Base-by-base conservation (phyloP, 1,140 invertebrate species). In the Cydia pomonella region DNA sequence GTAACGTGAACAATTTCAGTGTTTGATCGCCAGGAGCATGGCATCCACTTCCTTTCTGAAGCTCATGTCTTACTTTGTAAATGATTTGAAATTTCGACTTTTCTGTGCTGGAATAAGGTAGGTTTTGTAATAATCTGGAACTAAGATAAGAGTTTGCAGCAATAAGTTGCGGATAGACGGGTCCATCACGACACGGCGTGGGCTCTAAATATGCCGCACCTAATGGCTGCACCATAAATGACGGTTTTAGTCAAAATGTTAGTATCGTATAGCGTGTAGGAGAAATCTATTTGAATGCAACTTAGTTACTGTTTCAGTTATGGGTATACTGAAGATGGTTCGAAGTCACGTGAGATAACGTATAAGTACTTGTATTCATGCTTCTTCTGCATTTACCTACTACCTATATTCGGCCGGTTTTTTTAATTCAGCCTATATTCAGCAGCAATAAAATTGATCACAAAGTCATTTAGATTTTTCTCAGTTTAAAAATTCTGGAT, bases 1-100 rank as follows among this genome's bases (percentile, higher is more conserved):
- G 44, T 38, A 44, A 73, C 77, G 75, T 80, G 82, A 81, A 81
- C 81, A 78, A 81, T 83, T 83, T 81, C 73, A 79, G 50, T 72
- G 72, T 72, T 59, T 27, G 74, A 76, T 76, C 47, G 77, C 80
- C 77, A 75, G 80, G 29, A 79, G 77, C 75, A 66, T 66, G 18
- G 75, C 47, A 47, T 72, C 74, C 69, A 66, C 29, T 72, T 59
- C 53, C 53, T 59, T 59, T 59, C 9, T 12, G 18, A 59, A 59
- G 18, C 53, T 59, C 53, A 23, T 21, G 53, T 59, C 47, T n/a
- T 5, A 23, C 21, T 59, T 59, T 21, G 2, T 6, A 0, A 23
- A 23, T 23, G 12, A 5, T 59, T 59, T 23, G 18, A 12, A 59
- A 12, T 23, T 1, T 23, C 1, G 53, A 59, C 53, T 59, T 23